Evolutionary conservation across 2,888 invertebrate species (phyloP).

Genomic region (Caenorhabditis sulstoni): DNA sequence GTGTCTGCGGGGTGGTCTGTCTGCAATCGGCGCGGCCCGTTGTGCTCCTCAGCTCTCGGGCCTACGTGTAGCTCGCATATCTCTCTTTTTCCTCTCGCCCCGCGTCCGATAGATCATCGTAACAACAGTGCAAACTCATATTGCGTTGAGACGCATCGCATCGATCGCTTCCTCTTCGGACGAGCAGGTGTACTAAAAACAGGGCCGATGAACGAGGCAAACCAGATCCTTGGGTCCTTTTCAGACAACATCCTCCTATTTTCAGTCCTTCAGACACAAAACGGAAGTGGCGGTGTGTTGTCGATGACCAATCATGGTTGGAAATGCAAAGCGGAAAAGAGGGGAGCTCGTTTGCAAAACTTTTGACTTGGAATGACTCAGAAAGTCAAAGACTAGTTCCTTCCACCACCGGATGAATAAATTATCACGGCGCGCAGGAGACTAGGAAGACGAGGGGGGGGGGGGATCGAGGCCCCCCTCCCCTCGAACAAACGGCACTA

Average conservation of each 20-base stretch:
- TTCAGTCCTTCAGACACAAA: neutral
- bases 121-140: slow-evolving; percentile 17
- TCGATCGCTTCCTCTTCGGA: neutral
- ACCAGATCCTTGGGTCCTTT: slow-evolving; percentile 31
- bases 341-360: no score
- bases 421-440: slow-evolving; percentile 42
- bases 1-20: slow-evolving; percentile 25
- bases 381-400: slow-evolving; percentile 42
- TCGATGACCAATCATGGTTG: slow-evolving; percentile 2
- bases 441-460: neutral
- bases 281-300: slow-evolving; percentile 12
- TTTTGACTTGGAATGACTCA: slow-evolving; percentile 10
- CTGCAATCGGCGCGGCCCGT: neutral
- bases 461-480: no score
- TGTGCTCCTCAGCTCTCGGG: neutral
- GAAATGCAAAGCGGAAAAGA: no score
- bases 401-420: slow-evolving; percentile 45
- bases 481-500: slow-evolving; percentile 23
- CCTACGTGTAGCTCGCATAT: slow-evolving; percentile 12
- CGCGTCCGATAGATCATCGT: slow-evolving; percentile 22
- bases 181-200: slow-evolving; percentile 35
- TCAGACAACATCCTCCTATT: slow-evolving; percentile 10
- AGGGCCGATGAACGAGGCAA: slow-evolving; percentile 12
- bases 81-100: neutral
- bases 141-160: neutral